Percentiles rank a stretch among this genome's conserved stretches.
These are phyloP conservation scores for Patella caerulea DNA, from an alignment of 2,888 invertebrate genomes.

Conservation along the genomic window DNA sequence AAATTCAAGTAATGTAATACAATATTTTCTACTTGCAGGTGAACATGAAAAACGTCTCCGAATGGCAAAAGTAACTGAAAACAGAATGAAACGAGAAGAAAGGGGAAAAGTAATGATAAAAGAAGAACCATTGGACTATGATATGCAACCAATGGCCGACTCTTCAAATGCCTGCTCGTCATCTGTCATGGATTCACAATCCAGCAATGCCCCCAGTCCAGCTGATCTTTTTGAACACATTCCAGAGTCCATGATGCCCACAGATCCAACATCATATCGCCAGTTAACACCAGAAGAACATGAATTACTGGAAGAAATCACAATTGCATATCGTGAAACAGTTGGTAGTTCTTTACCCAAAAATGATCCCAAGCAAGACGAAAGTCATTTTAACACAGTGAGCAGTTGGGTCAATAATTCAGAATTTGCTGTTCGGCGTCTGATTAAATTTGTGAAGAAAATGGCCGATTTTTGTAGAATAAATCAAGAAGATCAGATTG, in stretches of 20 bases:
- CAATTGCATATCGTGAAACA: constrained; percentile 51
- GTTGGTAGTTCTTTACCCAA: constrained; percentile 45
- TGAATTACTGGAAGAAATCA: constrained; percentile 46
- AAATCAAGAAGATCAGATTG: constrained; percentile 94
- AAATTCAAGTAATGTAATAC: too few species aligned
- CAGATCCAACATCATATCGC: constrained; percentile 50
- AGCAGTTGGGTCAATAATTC: constrained; percentile 78
- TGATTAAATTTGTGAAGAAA: constrained; percentile 77
- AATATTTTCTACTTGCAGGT: constrained; percentile 47
- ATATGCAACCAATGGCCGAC: constrained; percentile 33
- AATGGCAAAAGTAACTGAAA: constrained; percentile 88
- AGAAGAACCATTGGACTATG: constrained; percentile 46
- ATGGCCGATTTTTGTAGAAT: constrained; percentile 88
- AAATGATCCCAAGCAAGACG: constrained; percentile 37
- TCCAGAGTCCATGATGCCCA: constrained; percentile 34
- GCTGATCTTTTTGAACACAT: constrained; percentile 29
- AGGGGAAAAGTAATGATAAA: constrained; percentile 30
- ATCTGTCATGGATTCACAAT: not conserved
- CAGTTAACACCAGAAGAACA: constrained; percentile 44
- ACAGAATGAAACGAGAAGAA: constrained; percentile 75
- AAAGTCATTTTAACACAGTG: constrained; percentile 46
- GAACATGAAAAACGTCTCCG: constrained; percentile 86
- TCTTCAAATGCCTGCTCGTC: constrained; percentile 18
- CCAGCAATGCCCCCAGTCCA: not conserved
- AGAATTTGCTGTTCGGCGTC: constrained; percentile 89